phyloP scores from a whole-genome alignment of 2,888 invertebrate genomes.

The Notodonta ziczac region DNA sequence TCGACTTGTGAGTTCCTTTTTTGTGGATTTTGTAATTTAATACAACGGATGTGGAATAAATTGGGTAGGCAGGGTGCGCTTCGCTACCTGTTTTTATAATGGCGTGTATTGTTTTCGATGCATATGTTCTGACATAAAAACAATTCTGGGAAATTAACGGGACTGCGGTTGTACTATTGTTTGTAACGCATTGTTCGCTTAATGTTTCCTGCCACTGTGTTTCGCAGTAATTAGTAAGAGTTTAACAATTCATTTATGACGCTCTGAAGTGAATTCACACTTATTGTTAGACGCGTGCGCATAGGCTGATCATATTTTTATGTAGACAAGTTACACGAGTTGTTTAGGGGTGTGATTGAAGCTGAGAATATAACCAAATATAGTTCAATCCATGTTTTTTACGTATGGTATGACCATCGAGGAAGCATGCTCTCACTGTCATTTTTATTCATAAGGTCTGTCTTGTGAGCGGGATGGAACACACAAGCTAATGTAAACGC shows the following conservation, averaged over 20 bases:
- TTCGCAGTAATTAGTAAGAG: constrained; percentile 68
- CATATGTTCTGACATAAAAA: constrained; percentile 56
- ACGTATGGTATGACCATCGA: no score
- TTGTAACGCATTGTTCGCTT: constrained; percentile 61
- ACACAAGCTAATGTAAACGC: no score
- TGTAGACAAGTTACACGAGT: no score
- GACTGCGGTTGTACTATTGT: constrained; percentile 68
- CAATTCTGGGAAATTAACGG: constrained; percentile 73
- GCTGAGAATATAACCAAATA: no score
- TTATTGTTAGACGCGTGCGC: not conserved
- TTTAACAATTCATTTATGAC: constrained; percentile 39
- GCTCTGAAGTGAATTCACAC: constrained; percentile 5
- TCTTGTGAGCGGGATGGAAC: no score
- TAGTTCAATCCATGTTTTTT: no score
- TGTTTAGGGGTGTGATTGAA: no score
- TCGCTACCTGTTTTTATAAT: constrained; percentile 80
- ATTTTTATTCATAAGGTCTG: no score
- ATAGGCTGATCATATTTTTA: not conserved
- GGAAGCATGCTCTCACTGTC: no score
- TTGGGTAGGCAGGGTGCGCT: constrained; percentile 82
- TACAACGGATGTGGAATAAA: constrained; percentile 83
- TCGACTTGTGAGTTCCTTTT: constrained; percentile 77
- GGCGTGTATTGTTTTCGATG: constrained; percentile 64
- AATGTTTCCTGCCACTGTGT: constrained; percentile 74
- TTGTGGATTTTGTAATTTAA: constrained; percentile 75